Evolutionary conservation across 2,113 vertebrate species (phyloP), one percentile per base, ranked within the genome.

Genomic region (Raja brachyura): DNA sequence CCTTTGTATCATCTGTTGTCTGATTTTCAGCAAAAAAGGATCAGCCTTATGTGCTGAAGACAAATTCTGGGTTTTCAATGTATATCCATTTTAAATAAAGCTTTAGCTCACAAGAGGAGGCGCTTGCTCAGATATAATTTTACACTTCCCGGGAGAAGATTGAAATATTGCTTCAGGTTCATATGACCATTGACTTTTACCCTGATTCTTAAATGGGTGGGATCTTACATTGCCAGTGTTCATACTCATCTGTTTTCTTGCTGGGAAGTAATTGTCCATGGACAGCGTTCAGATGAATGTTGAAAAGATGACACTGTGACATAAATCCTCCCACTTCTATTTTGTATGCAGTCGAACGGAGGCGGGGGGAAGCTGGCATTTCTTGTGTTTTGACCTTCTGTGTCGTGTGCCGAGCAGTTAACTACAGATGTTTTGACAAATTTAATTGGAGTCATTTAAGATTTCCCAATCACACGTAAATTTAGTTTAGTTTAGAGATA

Each of bases 211-310:
- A 73, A 73, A 73, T 54, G 66, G 25, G 11, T 18, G 22, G 33
- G 63, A 70, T 7, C 14, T 70, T 20, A 73, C 54, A 73, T 73
- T 39, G 8, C 39, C 66, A 25, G 66, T 74, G 63, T 92, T 63
- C 73, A 74, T 33, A 73, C 66, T 39, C 90, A 73, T 92, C 68
- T 73, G 90, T 28, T 92, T 92, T 73, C 63, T 70, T 92, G 66
- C 90, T 73, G 31, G n/a, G 90, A 92, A 92, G 90, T 73, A 73
- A 92, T 92, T 92, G 66, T 74, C 90, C 90, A 92, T 73, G 90
- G 66, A 92, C 90, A 73, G 66, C 39, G 68, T 73, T 73, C 88
- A 73, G 90, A 92, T 73, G 63, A 92, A 92, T 92, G 68, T 92
- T 73, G 68, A 66, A 92, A 61, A 48, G 90, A 92, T 92, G 90